Conservation (phyloP, 2,797 vertebrate species). For the Danionella dracula region DNA sequence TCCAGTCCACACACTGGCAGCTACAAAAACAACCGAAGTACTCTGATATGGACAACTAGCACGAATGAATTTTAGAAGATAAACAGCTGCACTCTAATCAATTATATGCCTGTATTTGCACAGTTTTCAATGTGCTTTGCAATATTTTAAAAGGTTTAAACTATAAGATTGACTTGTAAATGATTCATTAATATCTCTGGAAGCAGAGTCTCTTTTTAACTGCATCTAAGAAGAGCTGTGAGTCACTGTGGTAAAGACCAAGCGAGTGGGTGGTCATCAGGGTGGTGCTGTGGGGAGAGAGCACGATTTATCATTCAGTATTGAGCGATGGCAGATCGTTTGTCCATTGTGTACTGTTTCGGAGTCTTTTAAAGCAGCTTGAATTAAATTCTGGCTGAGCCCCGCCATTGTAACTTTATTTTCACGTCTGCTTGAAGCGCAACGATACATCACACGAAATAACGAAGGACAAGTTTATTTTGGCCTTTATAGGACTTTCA, state of each 20-base stretch:
- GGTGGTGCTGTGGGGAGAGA: conserved; percentile 1
- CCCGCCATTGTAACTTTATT: conserved; percentile 3
- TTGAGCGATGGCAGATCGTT: conserved; percentile 9
- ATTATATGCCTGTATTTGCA: no score
- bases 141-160: no score
- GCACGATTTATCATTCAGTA: conserved; percentile 6
- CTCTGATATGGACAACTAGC: no score
- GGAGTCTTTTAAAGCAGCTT: conserved; percentile 10
- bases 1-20: no score
- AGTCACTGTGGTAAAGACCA: conserved; percentile 8
- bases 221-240: conserved; percentile 3
- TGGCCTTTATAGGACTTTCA: conserved; percentile 13
- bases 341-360: conserved; percentile 4
- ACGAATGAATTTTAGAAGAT: no score
- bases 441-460: neutral
- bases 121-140: no score
- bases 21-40: no score
- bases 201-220: neutral
- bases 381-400: neutral
- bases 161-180: neutral
- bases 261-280: conserved; percentile 1
- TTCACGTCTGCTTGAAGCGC: neutral
- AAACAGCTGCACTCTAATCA: no score
- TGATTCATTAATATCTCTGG: no score
- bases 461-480: conserved; percentile 13